Base-by-base conservation (phyloP, 2,797 vertebrate genomes). In the Mycteria americana region DNA sequence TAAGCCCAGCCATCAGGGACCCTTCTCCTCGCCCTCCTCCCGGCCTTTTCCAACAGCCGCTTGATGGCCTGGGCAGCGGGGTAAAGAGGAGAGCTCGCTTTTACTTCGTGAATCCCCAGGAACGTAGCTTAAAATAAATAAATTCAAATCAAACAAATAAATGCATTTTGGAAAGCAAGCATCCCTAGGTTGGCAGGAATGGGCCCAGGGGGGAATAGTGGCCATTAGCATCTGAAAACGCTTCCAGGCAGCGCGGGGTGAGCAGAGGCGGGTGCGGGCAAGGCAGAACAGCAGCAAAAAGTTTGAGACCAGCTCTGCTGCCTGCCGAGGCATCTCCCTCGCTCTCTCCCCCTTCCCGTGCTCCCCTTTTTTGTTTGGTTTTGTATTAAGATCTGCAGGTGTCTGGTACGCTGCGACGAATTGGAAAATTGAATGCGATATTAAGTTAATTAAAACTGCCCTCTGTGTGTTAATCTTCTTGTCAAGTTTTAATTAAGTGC, bases 401-500 rank as follows among this genome's bases (percentile, higher is more conserved):
- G 83, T 68, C 86, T 92, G 85, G 89, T 91, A 87, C 33, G 50
- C 97, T 96, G 95, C 6, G 62, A 95, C 93, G 84, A 92, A 91
- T 92, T 17, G 79, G 96, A 92, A 97, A 97, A 97, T 89, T 84
- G 94, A 97, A 97, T 87, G 92, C 3, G 12, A 97, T 98, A 97
- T 97, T 97, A 97, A 97, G 94, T 98, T 98, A 97, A 98, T 98
- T 98, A 98, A 98, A 98, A 85, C 83, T 97, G 95, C 96, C 98
- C 96, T 98, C 96, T 96, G 77, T 82, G 96, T 96, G 97, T 97
- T 98, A 96, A 98, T 98, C 97, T 98, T 97, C 97, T 97, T 97
- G 98, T 98, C 97, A 97, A 96, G 82, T 98, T 98, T 98, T 98
- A 98, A 98, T 98, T 98, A 98, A 98, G 94, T 86, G 87, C 95